A percentile compares a stretch with the other conserved stretches of the same genome.
phyloP scores from a whole-genome alignment of 2,888 invertebrate genomes.

The Nomada fucata region DNA sequence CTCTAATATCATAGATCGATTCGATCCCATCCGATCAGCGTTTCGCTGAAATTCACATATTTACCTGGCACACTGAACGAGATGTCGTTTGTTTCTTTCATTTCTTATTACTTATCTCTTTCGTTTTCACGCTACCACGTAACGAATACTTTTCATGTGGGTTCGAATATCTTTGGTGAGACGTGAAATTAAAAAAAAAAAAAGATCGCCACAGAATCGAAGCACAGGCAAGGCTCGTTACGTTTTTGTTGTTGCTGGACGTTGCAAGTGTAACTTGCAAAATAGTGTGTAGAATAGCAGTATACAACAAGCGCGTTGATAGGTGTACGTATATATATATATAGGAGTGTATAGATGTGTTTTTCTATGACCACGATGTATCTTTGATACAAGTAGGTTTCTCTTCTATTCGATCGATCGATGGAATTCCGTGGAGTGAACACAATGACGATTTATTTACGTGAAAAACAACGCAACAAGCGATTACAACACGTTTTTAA shows the following conservation, averaged over 20 bases:
- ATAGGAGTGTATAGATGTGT: neutral
- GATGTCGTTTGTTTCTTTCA: conserved; percentile 4
- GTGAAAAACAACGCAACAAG: conserved; percentile 4
- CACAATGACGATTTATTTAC: neutral
- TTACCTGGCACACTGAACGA: conserved; percentile 48
- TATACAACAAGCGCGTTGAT: conserved; percentile 46
- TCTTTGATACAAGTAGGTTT: conserved; percentile 16
- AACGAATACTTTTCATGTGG: conserved; percentile 11
- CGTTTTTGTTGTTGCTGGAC: conserved; percentile 50
- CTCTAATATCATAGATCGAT: neutral
- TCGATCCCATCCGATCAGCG: conserved; percentile 33
- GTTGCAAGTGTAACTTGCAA: conserved; percentile 58
- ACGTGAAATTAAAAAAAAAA: too few species aligned
- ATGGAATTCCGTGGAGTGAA: neutral
- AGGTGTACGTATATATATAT: neutral
- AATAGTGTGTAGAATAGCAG: conserved; percentile 46
- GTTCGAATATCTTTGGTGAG: conserved; percentile 4
- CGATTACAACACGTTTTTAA: neutral
- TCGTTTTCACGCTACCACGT: neutral
- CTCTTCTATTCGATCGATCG: neutral
- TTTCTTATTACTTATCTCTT: conserved; percentile 4
- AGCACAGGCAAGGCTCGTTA: conserved; percentile 44
- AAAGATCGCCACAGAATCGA: conserved; percentile 24
- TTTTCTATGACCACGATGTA: conserved; percentile 37
- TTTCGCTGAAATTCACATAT: conserved; percentile 24